phyloP scores from a whole-genome alignment of 2,888 invertebrate species.

The Caenorhabditis panamensis region DNA sequence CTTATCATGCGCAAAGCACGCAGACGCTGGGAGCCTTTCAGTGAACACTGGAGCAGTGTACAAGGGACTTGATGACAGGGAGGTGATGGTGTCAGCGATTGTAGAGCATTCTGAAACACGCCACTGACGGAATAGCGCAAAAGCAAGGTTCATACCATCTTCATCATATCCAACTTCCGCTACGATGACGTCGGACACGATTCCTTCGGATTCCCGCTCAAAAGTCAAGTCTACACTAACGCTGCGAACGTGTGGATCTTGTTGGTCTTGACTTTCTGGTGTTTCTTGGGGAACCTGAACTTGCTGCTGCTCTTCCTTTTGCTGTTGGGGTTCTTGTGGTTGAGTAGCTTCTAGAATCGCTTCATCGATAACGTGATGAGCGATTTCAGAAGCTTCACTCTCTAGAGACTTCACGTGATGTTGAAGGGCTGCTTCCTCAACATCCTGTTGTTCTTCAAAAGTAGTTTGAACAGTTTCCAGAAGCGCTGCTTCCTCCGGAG shows the following conservation, averaged over 20 bases:
- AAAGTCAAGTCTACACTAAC: slow-evolving; percentile 62
- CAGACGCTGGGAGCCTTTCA: slow-evolving; percentile 29
- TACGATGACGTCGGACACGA: slow-evolving; percentile 66
- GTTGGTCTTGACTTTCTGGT: not conserved
- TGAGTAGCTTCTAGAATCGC: slow-evolving; percentile 33
- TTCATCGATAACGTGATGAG: slow-evolving; percentile 35
- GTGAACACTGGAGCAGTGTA: slow-evolving; percentile 73
- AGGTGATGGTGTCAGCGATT: slow-evolving; percentile 72
- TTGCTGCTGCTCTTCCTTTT: not conserved
- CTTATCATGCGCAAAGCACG: slow-evolving; percentile 57
- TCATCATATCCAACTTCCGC: slow-evolving; percentile 66
- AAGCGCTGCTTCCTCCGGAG: slow-evolving; percentile 18
- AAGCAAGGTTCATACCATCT: slow-evolving; percentile 63
- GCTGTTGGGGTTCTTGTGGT: not conserved
- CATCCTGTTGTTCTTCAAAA: not conserved
- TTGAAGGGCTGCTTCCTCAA: slow-evolving; percentile 32
- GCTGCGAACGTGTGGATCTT: slow-evolving; percentile 37
- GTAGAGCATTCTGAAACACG: slow-evolving; percentile 72
- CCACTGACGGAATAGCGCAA: not conserved
- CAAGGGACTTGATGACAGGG: slow-evolving; percentile 67
- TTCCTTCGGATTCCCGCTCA: slow-evolving; percentile 50
- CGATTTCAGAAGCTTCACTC: slow-evolving; percentile 21
- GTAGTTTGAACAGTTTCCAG: too few relatives aligned
- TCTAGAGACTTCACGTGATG: not conserved
- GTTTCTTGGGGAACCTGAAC: not conserved